phyloP scores from a whole-genome alignment of 2,888 invertebrate genomes.

The Leptopterna dolabrata region DNA sequence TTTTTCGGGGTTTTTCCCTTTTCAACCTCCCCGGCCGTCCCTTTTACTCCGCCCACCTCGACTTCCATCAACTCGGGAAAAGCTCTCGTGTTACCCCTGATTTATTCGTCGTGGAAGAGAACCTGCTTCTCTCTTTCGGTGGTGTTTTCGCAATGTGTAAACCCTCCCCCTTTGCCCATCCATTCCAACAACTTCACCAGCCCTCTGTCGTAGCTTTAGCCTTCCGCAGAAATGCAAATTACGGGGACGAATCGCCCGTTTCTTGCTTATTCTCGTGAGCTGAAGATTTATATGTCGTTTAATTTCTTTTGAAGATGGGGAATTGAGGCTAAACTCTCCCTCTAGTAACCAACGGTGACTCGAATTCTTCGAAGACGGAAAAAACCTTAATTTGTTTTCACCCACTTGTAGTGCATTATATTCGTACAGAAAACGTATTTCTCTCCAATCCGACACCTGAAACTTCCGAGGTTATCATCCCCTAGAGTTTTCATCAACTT shows the following conservation, averaged over 20 bases:
- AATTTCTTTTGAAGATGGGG: background rate
- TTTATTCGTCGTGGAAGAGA: constrained; percentile 5
- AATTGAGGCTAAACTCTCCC: background rate
- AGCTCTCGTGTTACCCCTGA: constrained; percentile 18
- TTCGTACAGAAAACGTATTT: too few relatives aligned
- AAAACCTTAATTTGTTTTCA: background rate
- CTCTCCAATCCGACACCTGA: too few relatives aligned
- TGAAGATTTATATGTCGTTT: background rate
- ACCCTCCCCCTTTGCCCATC: background rate
- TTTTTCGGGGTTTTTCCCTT: background rate
- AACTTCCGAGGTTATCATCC: too few relatives aligned
- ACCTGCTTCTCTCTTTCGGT: background rate
- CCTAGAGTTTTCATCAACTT: too few relatives aligned
- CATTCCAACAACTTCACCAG: background rate
- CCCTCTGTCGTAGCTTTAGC: constrained; percentile 2
- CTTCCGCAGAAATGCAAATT: constrained; percentile 12
- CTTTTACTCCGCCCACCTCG: background rate
- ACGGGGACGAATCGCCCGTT: background rate
- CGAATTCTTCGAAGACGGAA: background rate
- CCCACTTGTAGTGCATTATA: too few relatives aligned
- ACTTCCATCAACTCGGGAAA: background rate
- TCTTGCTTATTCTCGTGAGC: background rate
- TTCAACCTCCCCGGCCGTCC: background rate
- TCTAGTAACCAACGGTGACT: background rate
- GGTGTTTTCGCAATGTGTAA: background rate